Evolutionary conservation across 2,797 vertebrate species (phyloP), one percentile per base, ranked within the genome.

Genomic region (Florisuga fusca): DNA sequence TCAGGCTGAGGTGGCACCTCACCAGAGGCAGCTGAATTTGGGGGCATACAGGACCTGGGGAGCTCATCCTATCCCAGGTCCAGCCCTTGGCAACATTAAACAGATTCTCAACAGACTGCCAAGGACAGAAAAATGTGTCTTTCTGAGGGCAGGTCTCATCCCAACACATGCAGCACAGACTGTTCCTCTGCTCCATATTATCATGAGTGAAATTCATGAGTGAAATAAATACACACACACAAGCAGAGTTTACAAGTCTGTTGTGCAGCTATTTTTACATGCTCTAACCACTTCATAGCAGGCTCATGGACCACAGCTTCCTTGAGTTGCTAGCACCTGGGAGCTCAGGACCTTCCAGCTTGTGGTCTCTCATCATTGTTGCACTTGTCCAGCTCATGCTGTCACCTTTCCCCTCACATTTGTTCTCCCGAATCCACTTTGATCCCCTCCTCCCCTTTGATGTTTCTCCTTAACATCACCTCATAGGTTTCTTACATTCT

Each of bases 111-210:
- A 45, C 16, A 69, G 59, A 34, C 19, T 2, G 5, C 38, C 29
- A 48, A 23, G 4, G 41, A 33, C 20, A 54, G 36, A 43, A 81
- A 66, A 50, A 3, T 0, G 1, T 19, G n/a, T 16, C 18, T 73
- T 61, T 45, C 54, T 38, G 23, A 4, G 4, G 34, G 51, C n/a
- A 74, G 34, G 17, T 88, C 7, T 74, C 46, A n/a, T 48, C 31
- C 34, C 46, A 67, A 6, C 3, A 17, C 0, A 2, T 53, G 10
- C 29, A 36, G 27, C 61, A 45, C 0, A 2, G 43, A 10, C 12
- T 36, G 3, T n/a, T 76, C n/a, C 20, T 54, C 48, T 29, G 18
- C 12, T 73, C 15, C 19, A 9, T 10, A 6, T 75, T 71, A 29
- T 51, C 27, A 45, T 14, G 15, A 14, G 14, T 23, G 10, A 34